These are phyloP conservation scores for Nematopogon swammerdamellus DNA, from an alignment of 2,888 invertebrate genomes.

Conservation along the genomic window DNA sequence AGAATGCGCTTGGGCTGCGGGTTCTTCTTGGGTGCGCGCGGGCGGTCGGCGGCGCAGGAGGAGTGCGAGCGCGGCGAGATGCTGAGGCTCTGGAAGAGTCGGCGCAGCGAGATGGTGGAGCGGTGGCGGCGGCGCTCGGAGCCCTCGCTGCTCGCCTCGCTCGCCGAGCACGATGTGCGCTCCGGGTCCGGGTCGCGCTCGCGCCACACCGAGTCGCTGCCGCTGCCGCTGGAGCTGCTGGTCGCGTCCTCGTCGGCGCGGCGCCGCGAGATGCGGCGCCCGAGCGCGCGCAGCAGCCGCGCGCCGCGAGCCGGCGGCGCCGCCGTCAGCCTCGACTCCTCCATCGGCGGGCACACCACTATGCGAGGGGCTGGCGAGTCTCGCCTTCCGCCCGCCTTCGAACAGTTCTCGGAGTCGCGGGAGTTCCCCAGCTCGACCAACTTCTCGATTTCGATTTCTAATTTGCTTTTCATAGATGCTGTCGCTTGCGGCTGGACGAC, in stretches of 20 bases:
- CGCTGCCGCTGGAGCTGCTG: conserved; percentile 45
- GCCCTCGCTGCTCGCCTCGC: conserved; percentile 63
- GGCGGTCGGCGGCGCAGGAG: conserved; percentile 50
- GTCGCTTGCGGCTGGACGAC: too few species aligned
- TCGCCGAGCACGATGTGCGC: conserved; percentile 53
- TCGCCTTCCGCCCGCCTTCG: conserved; percentile 24
- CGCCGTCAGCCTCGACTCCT: conserved; percentile 54
- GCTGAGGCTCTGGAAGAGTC: conserved; percentile 67
- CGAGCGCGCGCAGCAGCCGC: conserved; percentile 63
- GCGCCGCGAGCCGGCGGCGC: conserved; percentile 55
- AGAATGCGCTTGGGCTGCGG: conserved; percentile 71
- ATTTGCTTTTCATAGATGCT: conserved; percentile 46
- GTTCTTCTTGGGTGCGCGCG: conserved; percentile 53
- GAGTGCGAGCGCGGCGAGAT: conserved; percentile 63
- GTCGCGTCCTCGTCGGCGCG: conserved; percentile 39
- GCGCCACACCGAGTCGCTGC: conserved; percentile 27
- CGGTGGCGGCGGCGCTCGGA: conserved; percentile 50
- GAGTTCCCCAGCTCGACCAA: conserved; percentile 20
- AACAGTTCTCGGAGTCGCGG: conserved; percentile 13
- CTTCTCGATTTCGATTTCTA: conserved; percentile 33
- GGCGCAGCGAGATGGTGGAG: conserved; percentile 65
- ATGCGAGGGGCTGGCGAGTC: conserved; percentile 42
- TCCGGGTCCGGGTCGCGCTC: conserved; percentile 26
- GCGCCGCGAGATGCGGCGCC: conserved; percentile 58
- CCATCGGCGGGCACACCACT: conserved; percentile 46